Evolutionary conservation across 2,888 invertebrate species (phyloP), one percentile per base, ranked within the genome.

Genomic region (Calliscelio sp.): DNA sequence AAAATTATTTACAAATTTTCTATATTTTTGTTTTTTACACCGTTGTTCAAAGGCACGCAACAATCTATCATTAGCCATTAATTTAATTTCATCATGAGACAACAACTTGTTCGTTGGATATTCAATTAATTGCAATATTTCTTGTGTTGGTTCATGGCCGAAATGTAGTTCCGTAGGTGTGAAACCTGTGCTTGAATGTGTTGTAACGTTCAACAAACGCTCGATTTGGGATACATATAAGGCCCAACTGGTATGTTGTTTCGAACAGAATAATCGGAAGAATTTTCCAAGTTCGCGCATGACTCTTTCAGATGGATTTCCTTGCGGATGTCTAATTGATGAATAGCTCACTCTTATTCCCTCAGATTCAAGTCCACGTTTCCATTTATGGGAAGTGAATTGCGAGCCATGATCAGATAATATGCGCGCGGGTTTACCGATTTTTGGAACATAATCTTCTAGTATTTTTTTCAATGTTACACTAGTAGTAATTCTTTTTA

Each of bases 121-220:
- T 14, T 53, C 25, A 24, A 83, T 32, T 53, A 53, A 25, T 53
- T 53, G 25, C 1, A 5, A 2, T 53, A 53, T 53, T 2, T 53
- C 53, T 25, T 25, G 28, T 8, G 4, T 28, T 28, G 28, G 28
- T 8, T 28, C 28, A 6, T 8, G 4, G 4, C 28, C 28, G 8
- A 28, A 28, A 28, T 80, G 65, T 7, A 84, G 10, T 65, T 84
- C 63, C 0, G 11, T 24, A 0, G 75, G 79, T 1, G 74, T 79
- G 41, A 79, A 70, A 10, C 68, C 73, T 0, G 83, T 83, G 44
- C 68, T 74, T 0, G 11, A 14, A 44, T 78, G 77, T 11, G 49
- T 49, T 6, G 71, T 71, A 0, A 25, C 16, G 32, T 71, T 71
- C 32, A 71, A 38, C 7, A 71, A 18, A 6, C 10, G 16, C 46